Percentiles rank a stretch among this genome's conserved stretches.
Conservation (phyloP, 2,888 invertebrate species). For the Meta bourneti region DNA sequence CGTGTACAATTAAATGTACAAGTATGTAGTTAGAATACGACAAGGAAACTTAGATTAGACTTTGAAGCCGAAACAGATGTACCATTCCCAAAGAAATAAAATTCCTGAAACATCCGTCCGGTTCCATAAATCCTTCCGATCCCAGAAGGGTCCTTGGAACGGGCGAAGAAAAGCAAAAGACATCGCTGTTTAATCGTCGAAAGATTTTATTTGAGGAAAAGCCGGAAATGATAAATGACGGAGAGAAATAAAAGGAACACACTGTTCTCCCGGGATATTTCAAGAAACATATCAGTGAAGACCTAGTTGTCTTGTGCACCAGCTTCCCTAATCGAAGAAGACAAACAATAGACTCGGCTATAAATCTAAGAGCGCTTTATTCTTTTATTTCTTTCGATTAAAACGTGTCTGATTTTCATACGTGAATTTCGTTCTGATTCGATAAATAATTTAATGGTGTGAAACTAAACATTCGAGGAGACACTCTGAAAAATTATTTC, state of each 20-base stretch:
- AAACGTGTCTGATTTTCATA: neutral
- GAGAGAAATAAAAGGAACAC: neutral
- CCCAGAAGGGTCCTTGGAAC: neutral
- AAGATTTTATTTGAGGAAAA: slow-evolving; percentile 19
- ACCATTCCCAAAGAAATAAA: neutral
- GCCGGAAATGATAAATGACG: slow-evolving; percentile 20
- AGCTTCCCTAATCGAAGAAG: neutral
- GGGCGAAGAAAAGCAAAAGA: neutral
- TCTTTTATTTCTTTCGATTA: neutral
- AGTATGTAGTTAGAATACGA: too few relatives aligned
- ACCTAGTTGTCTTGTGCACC: neutral
- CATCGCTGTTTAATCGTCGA: slow-evolving; percentile 8
- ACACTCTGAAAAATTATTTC: too few relatives aligned
- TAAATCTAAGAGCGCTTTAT: neutral
- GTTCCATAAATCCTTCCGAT: neutral
- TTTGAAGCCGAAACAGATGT: neutral
- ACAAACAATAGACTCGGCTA: neutral
- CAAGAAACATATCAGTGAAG: neutral
- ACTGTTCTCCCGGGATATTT: neutral
- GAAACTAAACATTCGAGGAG: too few relatives aligned
- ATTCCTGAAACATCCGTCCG: neutral
- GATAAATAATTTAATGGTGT: too few relatives aligned
- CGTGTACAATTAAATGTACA: too few relatives aligned
- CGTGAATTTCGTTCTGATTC: neutral
- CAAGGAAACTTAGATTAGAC: neutral